A percentile compares a stretch with the other conserved stretches of the same genome.
These are phyloP conservation scores for Hiodon alosoides DNA, from an alignment of 2,113 vertebrate species.

Conservation along the genomic window DNA sequence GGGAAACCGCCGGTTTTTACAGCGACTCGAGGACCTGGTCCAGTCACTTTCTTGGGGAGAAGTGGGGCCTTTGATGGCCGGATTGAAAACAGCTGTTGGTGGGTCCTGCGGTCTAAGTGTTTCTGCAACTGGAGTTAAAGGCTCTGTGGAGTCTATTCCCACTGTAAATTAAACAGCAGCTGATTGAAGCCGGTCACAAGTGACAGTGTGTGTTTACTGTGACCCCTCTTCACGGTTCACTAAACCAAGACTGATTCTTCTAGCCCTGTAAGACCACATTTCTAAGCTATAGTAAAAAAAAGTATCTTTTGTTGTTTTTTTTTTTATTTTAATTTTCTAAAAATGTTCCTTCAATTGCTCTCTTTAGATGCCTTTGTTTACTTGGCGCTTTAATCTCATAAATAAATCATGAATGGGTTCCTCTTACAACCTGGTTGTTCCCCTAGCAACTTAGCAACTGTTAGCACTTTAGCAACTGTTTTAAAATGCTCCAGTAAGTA, in stretches of 20 bases:
- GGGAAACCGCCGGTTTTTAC: not conserved
- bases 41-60: not conserved
- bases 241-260: not conserved
- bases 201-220: not conserved
- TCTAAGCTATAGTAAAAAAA: no score
- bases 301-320: no score
- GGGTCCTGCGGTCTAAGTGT: not conserved
- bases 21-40: not conserved
- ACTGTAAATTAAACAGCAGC: constrained; percentile 5
- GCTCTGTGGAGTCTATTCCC: not conserved
- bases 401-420: no score
- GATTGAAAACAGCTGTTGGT: constrained; percentile 9
- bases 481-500: no score
- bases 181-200: constrained; percentile 12
- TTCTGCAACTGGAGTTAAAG: not conserved
- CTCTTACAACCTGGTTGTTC: no score
- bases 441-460: no score
- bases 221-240: not conserved
- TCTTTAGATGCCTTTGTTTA: no score
- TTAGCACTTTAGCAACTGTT: no score
- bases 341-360: no score
- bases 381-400: no score
- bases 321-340: no score
- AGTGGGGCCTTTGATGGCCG: constrained; percentile 9
- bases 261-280: not conserved